Evolutionary conservation across 1,140 invertebrate genomes (phyloP), one percentile per base, ranked within the genome.

Genomic region (Leucophenga varia): DNA sequence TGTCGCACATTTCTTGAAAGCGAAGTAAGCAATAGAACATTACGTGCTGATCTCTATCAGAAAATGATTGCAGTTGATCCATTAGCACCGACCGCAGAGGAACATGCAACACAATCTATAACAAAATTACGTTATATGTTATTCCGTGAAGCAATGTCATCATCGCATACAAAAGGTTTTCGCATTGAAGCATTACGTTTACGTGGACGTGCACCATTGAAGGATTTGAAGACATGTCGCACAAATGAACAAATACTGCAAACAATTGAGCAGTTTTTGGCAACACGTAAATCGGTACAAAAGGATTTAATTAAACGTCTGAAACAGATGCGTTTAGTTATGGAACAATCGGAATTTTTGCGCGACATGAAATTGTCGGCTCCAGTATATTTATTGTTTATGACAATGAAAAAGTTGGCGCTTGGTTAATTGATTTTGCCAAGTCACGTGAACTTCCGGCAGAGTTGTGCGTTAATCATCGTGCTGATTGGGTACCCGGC

Each of bases 381-480:
- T 95, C 91, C 76, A 95, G 91, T 75, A 84, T 98, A 52, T 87
- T 98, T 46, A 89, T 98, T 61, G 90, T 98, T 22, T 93, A 95
- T 68, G 94, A 97, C 73, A 82, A 88, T 48, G 82, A 84, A 42
- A 86, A 86, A 54, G 88, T 91, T 3, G 90, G 91, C 40, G 89
- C 89, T 3, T 98, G 94, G 94, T 80, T 98, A 49, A 98, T 98
- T 45, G 95, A 98, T 72, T 98, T 98, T 78, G 94, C 91, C 12
- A 97, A 97, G 69, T 95, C 91, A 1, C 79, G 86, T 12, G 79
- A 81, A 36, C 76, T 96, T 20, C 89, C 92, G 1, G 79, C 85
- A 20, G 84, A 84, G 10, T 57, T 84, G 10, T 79, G 70, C 39
- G 80, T 96, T 3, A 84, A 85, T 41, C 95, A 97, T 71, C 80